Evolutionary conservation across 2,888 invertebrate genomes (phyloP), one percentile per base, ranked within the genome.

Genomic region (Diaperis boleti): DNA sequence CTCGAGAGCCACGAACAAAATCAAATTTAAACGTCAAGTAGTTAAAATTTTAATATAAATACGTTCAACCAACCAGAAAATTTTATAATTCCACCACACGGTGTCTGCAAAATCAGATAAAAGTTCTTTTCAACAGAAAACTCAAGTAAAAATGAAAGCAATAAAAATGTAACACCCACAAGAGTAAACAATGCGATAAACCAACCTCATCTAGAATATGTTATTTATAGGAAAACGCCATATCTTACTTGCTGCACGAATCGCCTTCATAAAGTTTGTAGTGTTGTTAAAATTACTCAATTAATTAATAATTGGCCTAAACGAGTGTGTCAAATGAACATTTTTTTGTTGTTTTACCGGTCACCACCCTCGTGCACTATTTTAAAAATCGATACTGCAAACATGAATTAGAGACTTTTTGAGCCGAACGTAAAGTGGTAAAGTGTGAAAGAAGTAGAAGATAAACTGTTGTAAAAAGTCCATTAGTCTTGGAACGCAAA

Each of bases 391-490:
- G 11, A 33, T 33, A 17, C 39, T 39, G 15, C 17, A 39, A 15
- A 14, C 14, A 14, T 17, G 17, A 39, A 39, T 39, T 39, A 39
- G 15, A 39, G 3, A 17, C 13, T n/a, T 15, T 39, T 39, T 39
- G 39, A 39, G n/a, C n/a, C n/a, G n/a, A n/a, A n/a, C n/a, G n/a
- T n/a, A 39, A 15, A 39, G 14, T 13, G 33, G 33, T 33, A n/a
- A n/a, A n/a, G n/a, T 13, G 5, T 33, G n/a, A n/a, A 11, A 33
- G 13, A 33, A 10, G 11, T 11, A 11, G 11, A 33, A 33, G 33
- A n/a, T 3, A 33, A 20, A 26, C 26, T 26, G n/a, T n/a, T n/a
- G n/a, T n/a, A n/a, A n/a, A n/a, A n/a, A n/a, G n/a, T n/a, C n/a
- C n/a, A n/a, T n/a, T n/a, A n/a, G n/a, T n/a, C n/a, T 22, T 7